Base-by-base conservation (phyloP, 2,797 vertebrate species). In the Hephaestus fuliginosus region DNA sequence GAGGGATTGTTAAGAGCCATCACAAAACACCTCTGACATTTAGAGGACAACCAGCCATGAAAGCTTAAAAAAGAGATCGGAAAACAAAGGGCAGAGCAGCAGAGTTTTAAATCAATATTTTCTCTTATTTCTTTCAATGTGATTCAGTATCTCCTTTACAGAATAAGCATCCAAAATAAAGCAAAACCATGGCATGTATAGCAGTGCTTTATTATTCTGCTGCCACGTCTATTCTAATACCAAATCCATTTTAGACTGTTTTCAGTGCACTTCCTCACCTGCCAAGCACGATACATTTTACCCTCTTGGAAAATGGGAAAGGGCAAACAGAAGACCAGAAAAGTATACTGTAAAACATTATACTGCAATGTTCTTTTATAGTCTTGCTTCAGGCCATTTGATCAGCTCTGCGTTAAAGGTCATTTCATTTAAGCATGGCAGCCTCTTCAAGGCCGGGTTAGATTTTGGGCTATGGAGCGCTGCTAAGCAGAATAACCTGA, bases 401-500 rank as follows among this genome's bases (percentile, higher is more conserved):
- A 93, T 93, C 92, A 90, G 88, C 90, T 93, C 85, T 78, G 88
- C 86, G 57, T 91, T 93, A 93, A 95, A 94, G 93, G 93, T 95
- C 91, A 91, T 94, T 93, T 91, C 90, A 82, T 92, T 91, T 91
- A 91, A 87, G 89, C 78, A 68, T 82, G 74, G 87, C 81, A 76
- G 84, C 72, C 58, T 88, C 84, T 93, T 86, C 78, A 55, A 71
- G 72, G 68, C 86, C 41, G 48, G 74, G 65, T 80, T 82, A 67
- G 63, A 78, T 51, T 82, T 81, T 83, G 18, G 17, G 76, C 72
- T 81, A 74, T 13, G 22, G 75, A 75, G 71, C 53, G 18, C 64
- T 62, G 86, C 81, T 87, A 81, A 88, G 79, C 78, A 89, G 80
- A 89, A 86, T 72, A 86, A 91, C 74, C 86, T 81, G 67, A 71